Evolutionary conservation across 2,113 vertebrate genomes (phyloP).

Genomic region (Pterocles orientalis): DNA sequence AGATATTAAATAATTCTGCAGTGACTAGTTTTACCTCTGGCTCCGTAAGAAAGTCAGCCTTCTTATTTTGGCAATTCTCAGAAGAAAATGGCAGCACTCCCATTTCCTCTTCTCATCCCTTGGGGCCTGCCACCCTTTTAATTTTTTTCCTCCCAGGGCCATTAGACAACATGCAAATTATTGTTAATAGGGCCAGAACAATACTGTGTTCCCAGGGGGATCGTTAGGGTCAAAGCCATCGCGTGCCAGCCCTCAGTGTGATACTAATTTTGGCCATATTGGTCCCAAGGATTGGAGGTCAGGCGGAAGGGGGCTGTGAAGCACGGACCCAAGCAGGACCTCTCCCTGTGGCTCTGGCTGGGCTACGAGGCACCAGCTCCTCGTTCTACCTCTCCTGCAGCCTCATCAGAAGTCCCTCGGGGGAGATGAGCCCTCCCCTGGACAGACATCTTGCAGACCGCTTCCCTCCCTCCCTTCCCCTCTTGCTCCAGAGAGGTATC

Average conservation of each 20-base stretch:
- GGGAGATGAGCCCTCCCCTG: neutral
- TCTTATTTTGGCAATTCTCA: conserved; percentile 59
- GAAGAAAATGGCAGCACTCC: conserved; percentile 55
- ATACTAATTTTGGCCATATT: conserved; percentile 29
- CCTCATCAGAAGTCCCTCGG: neutral
- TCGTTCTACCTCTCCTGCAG: neutral
- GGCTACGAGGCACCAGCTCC: neutral
- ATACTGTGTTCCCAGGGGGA: conserved; percentile 57
- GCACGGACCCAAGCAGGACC: neutral
- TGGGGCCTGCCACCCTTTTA: conserved; percentile 15
- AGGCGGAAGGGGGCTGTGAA: neutral
- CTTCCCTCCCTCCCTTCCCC: neutral
- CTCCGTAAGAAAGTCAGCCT: conserved; percentile 64
- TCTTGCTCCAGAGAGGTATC: neutral
- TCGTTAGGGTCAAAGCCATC: conserved; percentile 51
- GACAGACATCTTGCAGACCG: neutral
- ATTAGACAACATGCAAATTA: conserved; percentile 59
- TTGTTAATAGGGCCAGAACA: conserved; percentile 69
- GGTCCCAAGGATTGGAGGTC: neutral
- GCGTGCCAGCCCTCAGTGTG: conserved; percentile 51
- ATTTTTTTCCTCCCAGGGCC: neutral
- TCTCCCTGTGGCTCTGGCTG: neutral
- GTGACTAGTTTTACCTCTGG: conserved; percentile 51
- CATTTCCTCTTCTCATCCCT: conserved; percentile 47
- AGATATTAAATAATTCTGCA: conserved; percentile 64